Percentiles rank a stretch among this genome's conserved stretches.
Conservation (phyloP, 35 echinoderm and acorn worm genomes). For the Holothuria glaberrima region DNA sequence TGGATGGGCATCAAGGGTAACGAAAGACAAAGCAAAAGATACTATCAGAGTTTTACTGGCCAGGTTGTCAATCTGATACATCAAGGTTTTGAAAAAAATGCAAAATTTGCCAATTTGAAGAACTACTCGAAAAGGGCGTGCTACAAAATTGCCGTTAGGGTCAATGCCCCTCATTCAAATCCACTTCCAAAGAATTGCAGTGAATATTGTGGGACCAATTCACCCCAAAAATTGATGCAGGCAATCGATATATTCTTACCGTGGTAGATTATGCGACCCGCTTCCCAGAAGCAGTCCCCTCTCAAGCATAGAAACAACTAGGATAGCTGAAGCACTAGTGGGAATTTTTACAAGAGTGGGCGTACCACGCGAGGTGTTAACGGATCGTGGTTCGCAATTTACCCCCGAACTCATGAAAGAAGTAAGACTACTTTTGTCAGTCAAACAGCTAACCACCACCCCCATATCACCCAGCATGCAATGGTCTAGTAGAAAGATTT, state of each 20-base stretch:
- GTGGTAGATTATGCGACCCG: too few species aligned
- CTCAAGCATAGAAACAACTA: slow-evolving; percentile 35
- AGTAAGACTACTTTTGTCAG: background rate
- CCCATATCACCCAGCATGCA: too few species aligned
- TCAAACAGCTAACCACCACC: background rate
- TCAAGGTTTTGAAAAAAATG: slow-evolving; percentile 31
- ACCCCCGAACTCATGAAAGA: background rate
- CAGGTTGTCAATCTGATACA: background rate
- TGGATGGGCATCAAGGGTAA: slow-evolving; percentile 37
- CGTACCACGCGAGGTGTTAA: slow-evolving; percentile 45
- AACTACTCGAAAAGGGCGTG: slow-evolving; percentile 5
- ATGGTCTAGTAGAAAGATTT: too few species aligned
- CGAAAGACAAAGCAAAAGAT: slow-evolving; percentile 37
- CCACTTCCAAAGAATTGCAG: slow-evolving; percentile 38
- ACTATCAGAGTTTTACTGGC: background rate
- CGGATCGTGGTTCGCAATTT: slow-evolving; percentile 52
- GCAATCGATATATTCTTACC: slow-evolving; percentile 70
- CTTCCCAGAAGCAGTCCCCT: too few species aligned
- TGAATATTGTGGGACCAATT: slow-evolving; percentile 45
- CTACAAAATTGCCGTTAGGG: slow-evolving; percentile 42
- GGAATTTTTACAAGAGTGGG: slow-evolving; percentile 33
- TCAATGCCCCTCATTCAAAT: slow-evolving; percentile 31
- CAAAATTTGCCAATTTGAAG: slow-evolving; percentile 40
- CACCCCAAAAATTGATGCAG: slow-evolving; percentile 27
- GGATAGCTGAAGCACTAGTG: slow-evolving; percentile 64